Conservation (phyloP, 1,140 invertebrate species). For the Drosophila funebris region DNA sequence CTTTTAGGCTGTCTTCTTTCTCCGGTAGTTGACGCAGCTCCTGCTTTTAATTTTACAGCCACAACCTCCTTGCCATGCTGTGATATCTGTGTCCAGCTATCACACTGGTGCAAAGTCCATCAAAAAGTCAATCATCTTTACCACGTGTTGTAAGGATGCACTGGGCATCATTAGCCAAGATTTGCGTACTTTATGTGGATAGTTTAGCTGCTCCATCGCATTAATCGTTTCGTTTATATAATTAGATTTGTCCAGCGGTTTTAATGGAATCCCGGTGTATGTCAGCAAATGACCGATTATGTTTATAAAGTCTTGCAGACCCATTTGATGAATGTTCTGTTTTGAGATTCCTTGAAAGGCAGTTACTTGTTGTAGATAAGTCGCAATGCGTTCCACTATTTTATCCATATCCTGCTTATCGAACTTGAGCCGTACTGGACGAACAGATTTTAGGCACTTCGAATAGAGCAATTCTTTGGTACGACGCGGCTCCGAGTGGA, state of each 20-base stretch:
- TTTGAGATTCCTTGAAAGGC: neutral
- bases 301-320: slow-evolving; percentile 43
- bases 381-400: neutral
- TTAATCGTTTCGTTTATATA: slow-evolving; percentile 28
- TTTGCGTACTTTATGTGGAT: slow-evolving; percentile 28
- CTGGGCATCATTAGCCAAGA: slow-evolving; percentile 34
- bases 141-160: slow-evolving; percentile 7
- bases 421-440: neutral
- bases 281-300: slow-evolving; percentile 30
- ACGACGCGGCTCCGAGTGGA: neutral
- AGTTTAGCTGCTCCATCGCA: slow-evolving; percentile 38
- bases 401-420: neutral
- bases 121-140: slow-evolving; percentile 48
- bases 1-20: too few relatives aligned
- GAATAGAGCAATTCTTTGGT: neutral
- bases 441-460: neutral
- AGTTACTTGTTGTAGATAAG: neutral
- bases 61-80: too few relatives aligned
- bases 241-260: slow-evolving; percentile 13
- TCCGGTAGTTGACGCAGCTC: too few relatives aligned
- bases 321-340: slow-evolving; percentile 21
- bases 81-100: neutral
- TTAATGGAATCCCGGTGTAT: neutral
- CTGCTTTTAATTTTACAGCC: too few relatives aligned
- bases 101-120: slow-evolving; percentile 24